Percentiles rank a stretch among this genome's conserved stretches.
Conservation (phyloP, 2,113 vertebrate genomes). For the Neolamprologus fasciatus region DNA sequence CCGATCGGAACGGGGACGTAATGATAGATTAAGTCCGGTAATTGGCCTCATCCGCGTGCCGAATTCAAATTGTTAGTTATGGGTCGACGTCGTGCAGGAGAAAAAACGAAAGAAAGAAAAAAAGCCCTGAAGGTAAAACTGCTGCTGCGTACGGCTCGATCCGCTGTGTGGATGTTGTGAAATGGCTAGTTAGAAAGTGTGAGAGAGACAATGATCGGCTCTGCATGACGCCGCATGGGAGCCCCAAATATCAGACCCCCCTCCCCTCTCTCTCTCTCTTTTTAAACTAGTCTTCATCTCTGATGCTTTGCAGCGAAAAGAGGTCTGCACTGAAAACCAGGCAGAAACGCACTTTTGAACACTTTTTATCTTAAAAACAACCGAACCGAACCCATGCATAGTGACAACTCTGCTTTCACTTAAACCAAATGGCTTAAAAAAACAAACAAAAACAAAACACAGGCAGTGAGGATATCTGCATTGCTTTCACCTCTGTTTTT, state of each 20-base stretch:
- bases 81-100: slow-evolving; percentile 18
- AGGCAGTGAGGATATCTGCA: neutral
- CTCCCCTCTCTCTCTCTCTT: neutral
- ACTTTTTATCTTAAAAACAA: neutral
- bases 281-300: neutral
- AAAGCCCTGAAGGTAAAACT: slow-evolving; percentile 42
- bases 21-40: slow-evolving; percentile 35
- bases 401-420: neutral
- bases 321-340: neutral
- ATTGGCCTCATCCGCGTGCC: slow-evolving; percentile 36
- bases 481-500: neutral
- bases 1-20: slow-evolving; percentile 18
- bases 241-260: slow-evolving; percentile 17
- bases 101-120: neutral
- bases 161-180: slow-evolving; percentile 54
- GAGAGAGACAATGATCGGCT: slow-evolving; percentile 70
- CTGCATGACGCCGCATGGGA: slow-evolving; percentile 61
- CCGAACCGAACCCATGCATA: neutral
- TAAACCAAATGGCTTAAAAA: neutral
- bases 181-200: slow-evolving; percentile 71
- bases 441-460: no score
- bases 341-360: neutral
- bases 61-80: slow-evolving; percentile 43
- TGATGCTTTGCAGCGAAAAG: neutral
- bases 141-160: slow-evolving; percentile 19